These are phyloP conservation scores for Oxygymnocypris stewartii DNA, from an alignment of 2,113 vertebrate species.

Conservation along the genomic window DNA sequence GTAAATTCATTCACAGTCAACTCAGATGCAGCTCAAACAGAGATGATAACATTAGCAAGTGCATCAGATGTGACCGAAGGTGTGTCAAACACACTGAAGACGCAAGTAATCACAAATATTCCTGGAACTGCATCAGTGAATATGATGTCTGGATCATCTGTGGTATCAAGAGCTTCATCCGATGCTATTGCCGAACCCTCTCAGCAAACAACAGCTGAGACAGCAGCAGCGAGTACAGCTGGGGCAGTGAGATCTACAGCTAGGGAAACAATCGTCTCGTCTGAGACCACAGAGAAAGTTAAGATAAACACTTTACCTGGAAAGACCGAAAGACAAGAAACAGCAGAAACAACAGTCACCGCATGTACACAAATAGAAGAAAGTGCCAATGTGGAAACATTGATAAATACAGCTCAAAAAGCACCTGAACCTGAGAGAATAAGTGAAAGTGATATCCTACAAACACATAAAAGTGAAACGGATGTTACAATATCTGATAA, in stretches of 20 bases:
- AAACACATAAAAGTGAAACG: neutral
- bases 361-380: neutral
- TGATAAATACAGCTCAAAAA: neutral
- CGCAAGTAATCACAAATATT: neutral
- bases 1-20: neutral
- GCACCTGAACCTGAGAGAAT: neutral
- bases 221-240: slow-evolving; percentile 9
- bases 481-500: neutral
- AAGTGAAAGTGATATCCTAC: neutral
- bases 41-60: neutral
- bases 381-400: neutral
- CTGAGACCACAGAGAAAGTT: neutral
- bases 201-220: neutral
- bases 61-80: neutral
- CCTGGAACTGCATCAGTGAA: neutral
- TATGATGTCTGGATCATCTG: neutral
- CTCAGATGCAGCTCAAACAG: neutral
- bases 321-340: neutral
- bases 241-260: neutral
- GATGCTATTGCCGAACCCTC: neutral
- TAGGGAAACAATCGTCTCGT: neutral
- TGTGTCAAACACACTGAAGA: neutral
- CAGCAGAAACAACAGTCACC: neutral
- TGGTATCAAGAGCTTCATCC: slow-evolving; percentile 4
- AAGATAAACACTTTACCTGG: neutral